Conservation (phyloP, 1,140 invertebrate species). For the Zaprionus nigranus region DNA sequence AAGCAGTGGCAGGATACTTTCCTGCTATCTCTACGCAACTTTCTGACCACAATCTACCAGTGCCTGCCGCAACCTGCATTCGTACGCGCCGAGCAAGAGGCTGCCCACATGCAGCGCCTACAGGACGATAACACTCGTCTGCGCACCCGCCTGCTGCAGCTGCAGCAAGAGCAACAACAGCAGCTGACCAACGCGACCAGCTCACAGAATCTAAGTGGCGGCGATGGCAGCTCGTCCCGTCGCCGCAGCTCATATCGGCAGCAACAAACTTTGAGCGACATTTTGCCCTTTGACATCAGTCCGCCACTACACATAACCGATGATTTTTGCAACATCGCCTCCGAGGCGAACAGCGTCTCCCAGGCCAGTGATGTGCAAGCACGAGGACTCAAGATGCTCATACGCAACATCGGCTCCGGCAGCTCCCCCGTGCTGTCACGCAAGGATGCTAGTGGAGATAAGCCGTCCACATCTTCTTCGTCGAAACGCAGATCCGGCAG, state of each 20-base stretch:
- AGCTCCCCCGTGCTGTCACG: conserved; percentile 91
- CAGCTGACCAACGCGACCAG: conserved; percentile 29
- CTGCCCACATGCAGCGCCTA: conserved; percentile 90
- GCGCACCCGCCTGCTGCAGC: conserved; percentile 85
- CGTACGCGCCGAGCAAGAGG: conserved; percentile 93
- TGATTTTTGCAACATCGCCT: conserved; percentile 96
- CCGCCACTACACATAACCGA: conserved; percentile 92
- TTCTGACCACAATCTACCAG: conserved; percentile 95
- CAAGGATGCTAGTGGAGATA: conserved; percentile 85
- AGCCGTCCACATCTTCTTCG: conserved; percentile 37
- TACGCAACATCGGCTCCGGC: conserved; percentile 91
- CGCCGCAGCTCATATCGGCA: conserved; percentile 86
- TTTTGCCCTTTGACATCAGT: conserved; percentile 87
- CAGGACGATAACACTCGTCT: conserved; percentile 93
- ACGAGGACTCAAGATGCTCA: conserved; percentile 90
- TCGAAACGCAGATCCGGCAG: conserved; percentile 78
- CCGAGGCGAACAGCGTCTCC: conserved; percentile 86
- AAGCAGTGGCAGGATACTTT: conserved; percentile 98
- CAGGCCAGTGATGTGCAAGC: conserved; percentile 86
- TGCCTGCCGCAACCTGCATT: conserved; percentile 93
- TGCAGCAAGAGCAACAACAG: conserved; percentile 71
- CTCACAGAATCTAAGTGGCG: conserved; percentile 57
- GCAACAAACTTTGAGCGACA: conserved; percentile 85
- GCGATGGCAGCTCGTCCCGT: conserved; percentile 62
- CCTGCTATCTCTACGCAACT: conserved; percentile 96